A percentile compares a stretch with the other conserved stretches of the same genome.
Conservation (phyloP, 2,113 vertebrate species). For the Agapornis roseicollis region DNA sequence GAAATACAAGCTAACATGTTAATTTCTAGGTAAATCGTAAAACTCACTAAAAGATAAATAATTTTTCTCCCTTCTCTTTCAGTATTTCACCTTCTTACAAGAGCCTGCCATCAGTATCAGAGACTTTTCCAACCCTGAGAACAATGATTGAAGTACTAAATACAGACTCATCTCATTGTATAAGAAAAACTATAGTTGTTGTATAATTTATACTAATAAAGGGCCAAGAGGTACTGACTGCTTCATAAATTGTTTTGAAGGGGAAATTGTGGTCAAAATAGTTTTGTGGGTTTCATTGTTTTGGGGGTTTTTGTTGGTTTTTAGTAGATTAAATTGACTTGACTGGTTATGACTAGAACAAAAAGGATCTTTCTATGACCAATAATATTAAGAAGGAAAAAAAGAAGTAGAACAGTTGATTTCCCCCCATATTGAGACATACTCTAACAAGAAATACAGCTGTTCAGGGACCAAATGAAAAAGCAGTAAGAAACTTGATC, state of each 20-base stretch:
- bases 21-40: neutral
- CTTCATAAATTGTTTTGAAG: conserved; percentile 74
- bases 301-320: neutral
- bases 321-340: conserved; percentile 43
- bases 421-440: neutral
- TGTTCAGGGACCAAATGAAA: neutral
- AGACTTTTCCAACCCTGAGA: conserved; percentile 90
- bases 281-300: conserved; percentile 36
- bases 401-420: neutral
- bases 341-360: neutral
- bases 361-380: neutral
- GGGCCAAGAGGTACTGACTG: conserved; percentile 29
- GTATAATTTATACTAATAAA: conserved; percentile 71
- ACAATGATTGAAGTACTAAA: conserved; percentile 95
- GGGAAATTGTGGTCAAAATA: conserved; percentile 36
- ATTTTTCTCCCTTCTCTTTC: conserved; percentile 31
- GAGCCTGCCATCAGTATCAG: conserved; percentile 89
- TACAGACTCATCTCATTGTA: conserved; percentile 90
- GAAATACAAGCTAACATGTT: neutral
- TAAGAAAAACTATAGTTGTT: conserved; percentile 79
- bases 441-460: neutral
- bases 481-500: neutral
- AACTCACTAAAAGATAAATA: neutral
- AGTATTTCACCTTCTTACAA: conserved; percentile 93
- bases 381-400: neutral